A percentile compares a stretch with the other conserved stretches of the same genome.
These are phyloP conservation scores for Acrocephalus arundinaceus DNA, from an alignment of 2,113 vertebrate genomes.

Conservation along the genomic window DNA sequence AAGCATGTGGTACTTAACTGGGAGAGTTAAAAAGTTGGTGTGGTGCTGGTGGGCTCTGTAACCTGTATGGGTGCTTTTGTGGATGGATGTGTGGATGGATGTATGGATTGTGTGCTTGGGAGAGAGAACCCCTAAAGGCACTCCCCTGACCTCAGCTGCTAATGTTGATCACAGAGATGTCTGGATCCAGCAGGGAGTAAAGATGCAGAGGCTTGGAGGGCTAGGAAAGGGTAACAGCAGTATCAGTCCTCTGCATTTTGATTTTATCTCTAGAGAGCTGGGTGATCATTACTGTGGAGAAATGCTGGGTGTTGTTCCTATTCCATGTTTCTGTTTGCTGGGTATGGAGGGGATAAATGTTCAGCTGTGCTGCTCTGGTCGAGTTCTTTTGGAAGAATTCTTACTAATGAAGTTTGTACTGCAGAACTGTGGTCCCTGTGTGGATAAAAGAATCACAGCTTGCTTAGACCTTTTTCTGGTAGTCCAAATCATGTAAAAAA, in stretches of 20 bases:
- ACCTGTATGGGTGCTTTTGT: not conserved
- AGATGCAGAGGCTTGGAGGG: not conserved
- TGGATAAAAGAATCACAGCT: not conserved
- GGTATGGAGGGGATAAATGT: not conserved
- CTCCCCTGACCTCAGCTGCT: not conserved
- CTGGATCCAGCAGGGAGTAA: not conserved
- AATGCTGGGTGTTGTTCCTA: not conserved
- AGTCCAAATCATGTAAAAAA: not conserved
- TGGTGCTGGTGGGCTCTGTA: not conserved
- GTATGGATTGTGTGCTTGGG: not conserved
- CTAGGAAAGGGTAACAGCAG: not conserved
- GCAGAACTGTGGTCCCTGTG: not conserved
- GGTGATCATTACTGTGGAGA: not conserved
- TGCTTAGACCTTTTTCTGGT: not conserved
- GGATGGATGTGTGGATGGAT: not conserved
- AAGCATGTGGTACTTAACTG: not conserved
- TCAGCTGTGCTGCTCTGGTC: not conserved
- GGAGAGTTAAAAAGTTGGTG: not conserved
- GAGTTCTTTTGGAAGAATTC: not conserved
- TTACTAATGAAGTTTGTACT: not conserved
- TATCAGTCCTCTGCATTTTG: not conserved
- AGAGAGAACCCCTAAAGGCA: not conserved
- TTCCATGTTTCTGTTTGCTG: not conserved
- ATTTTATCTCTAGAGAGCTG: not conserved
- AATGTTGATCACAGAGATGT: not conserved